Evolutionary conservation across 2,113 vertebrate species (phyloP).

Genomic region (Cricetomys ansorgei): DNA sequence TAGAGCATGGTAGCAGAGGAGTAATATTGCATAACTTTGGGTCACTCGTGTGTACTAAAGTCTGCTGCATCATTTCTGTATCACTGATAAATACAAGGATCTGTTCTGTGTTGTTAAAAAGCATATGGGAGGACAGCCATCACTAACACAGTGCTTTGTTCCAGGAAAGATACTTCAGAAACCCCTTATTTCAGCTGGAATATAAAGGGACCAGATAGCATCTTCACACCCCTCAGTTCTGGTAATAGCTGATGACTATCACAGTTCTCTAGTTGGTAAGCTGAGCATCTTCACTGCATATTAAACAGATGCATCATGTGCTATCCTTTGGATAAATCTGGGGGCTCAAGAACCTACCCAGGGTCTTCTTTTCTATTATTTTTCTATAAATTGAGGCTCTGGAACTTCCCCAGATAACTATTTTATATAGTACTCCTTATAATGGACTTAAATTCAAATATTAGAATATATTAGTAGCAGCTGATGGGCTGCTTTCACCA

Average conservation of each 20-base stretch:
- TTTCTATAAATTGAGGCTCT: not conserved
- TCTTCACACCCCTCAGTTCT: not conserved
- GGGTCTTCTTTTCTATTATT: not conserved
- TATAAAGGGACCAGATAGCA: not conserved
- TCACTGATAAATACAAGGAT: constrained; percentile 21
- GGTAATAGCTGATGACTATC: not conserved
- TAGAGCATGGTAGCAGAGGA: not conserved
- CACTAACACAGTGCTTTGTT: not conserved
- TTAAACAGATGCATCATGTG: not conserved
- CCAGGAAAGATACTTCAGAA: not conserved
- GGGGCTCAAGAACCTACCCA: not conserved
- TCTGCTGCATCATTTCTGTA: constrained; percentile 28
- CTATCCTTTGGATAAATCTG: not conserved
- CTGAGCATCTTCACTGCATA: not conserved
- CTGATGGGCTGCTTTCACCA: constrained; percentile 30
- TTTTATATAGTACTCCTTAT: constrained; percentile 28
- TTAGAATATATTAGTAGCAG: constrained; percentile 41
- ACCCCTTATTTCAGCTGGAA: not conserved
- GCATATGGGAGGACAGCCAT: not conserved
- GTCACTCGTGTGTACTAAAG: not conserved
- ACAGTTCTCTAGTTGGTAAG: not conserved
- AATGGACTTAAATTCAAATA: constrained; percentile 53
- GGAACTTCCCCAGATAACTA: not conserved
- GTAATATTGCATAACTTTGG: not conserved
- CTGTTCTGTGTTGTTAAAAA: constrained; percentile 21